Evolutionary conservation across 2,113 vertebrate genomes (phyloP).

Genomic region (Rallus limicola): DNA sequence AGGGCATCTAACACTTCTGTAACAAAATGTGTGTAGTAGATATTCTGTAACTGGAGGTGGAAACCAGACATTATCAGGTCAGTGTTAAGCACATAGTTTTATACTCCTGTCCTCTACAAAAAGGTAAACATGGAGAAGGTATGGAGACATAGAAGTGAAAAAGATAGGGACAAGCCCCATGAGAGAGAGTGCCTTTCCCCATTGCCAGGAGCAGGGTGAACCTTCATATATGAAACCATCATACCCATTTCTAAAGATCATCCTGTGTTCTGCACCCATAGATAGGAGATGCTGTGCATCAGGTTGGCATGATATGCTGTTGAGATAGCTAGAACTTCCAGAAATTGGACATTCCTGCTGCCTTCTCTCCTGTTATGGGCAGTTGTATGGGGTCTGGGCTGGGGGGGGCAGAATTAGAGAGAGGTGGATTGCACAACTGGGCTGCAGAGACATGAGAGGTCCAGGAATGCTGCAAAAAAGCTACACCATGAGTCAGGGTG

Average conservation of each 20-base stretch:
- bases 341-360: background rate
- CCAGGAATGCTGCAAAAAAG: background rate
- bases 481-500: background rate
- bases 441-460: background rate
- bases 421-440: background rate
- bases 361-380: background rate
- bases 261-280: background rate
- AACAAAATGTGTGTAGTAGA: too few relatives aligned
- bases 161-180: background rate
- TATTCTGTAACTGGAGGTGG: background rate
- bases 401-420: background rate
- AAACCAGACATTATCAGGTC: background rate
- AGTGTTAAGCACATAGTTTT: background rate
- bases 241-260: background rate
- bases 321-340: background rate
- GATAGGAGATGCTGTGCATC: background rate
- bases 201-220: background rate
- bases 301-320: background rate
- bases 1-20: too few relatives aligned
- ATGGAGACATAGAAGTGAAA: background rate
- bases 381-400: background rate
- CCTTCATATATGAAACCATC: background rate
- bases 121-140: background rate
- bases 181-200: background rate
- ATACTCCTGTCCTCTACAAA: background rate